These are phyloP conservation scores for Dinoponera quadriceps DNA, from an alignment of 1,140 invertebrate species.

Conservation along the genomic window DNA sequence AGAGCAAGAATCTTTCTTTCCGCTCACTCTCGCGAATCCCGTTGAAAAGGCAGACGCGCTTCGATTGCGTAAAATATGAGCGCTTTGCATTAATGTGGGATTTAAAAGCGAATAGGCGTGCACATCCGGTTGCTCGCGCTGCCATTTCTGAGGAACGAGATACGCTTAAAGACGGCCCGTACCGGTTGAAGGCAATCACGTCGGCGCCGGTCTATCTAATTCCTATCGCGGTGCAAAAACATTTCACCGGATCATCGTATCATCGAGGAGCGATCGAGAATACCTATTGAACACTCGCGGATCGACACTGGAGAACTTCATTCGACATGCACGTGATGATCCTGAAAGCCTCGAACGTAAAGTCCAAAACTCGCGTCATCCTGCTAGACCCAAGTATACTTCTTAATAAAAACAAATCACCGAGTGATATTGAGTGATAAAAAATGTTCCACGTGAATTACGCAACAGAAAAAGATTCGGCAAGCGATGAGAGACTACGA, in stretches of 20 bases:
- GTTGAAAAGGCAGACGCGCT: conserved; percentile 6
- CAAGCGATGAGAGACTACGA: too few relatives aligned
- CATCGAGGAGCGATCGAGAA: too few relatives aligned
- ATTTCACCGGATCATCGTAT: neutral
- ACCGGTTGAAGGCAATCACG: conserved; percentile 19
- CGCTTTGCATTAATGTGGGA: conserved; percentile 33
- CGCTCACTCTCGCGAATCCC: neutral
- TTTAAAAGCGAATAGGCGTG: conserved; percentile 57
- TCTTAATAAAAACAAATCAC: too few relatives aligned
- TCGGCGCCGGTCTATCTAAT: conserved; percentile 30
- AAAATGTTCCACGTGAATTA: too few relatives aligned
- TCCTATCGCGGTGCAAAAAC: neutral
- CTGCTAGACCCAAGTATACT: too few relatives aligned
- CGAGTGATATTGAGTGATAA: too few relatives aligned
- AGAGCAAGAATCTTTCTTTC: conserved; percentile 1
- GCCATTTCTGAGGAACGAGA: conserved; percentile 49
- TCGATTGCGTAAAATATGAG: conserved; percentile 47
- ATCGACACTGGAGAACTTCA: too few relatives aligned
- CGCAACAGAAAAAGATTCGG: too few relatives aligned
- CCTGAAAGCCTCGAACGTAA: too few relatives aligned
- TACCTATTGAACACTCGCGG: too few relatives aligned
- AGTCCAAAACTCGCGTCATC: too few relatives aligned
- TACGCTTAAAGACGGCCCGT: conserved; percentile 37
- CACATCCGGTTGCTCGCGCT: conserved; percentile 43
- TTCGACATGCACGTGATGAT: too few relatives aligned